A percentile compares a stretch with the other conserved stretches of the same genome.
These are phyloP conservation scores for Lethocerus indicus DNA, from an alignment of 1,140 invertebrate genomes.

Conservation along the genomic window DNA sequence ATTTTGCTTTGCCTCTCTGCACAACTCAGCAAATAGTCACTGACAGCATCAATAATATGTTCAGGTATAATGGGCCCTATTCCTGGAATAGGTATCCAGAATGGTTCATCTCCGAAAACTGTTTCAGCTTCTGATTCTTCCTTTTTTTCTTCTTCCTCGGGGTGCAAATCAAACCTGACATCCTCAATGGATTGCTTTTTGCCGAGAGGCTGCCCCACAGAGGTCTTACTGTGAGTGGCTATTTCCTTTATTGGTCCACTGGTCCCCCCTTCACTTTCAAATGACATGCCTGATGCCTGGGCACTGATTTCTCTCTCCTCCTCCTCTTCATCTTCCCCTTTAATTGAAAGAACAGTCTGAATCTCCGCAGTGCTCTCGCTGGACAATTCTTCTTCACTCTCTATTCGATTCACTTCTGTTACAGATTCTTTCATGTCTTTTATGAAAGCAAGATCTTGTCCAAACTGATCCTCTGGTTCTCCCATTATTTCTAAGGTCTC, in stretches of 20 bases:
- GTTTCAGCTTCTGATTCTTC: background rate
- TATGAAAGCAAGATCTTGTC: too few relatives aligned
- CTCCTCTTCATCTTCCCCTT: background rate
- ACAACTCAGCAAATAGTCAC: constrained; percentile 29
- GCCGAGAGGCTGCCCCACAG: too few relatives aligned
- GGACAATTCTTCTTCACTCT: background rate
- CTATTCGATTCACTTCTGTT: background rate
- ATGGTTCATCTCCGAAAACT: background rate
- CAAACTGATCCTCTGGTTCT: too few relatives aligned
- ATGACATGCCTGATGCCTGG: too few relatives aligned
- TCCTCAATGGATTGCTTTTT: too few relatives aligned
- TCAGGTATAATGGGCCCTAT: constrained; percentile 31
- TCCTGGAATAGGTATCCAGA: constrained; percentile 26
- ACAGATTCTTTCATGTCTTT: background rate
- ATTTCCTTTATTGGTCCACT: too few relatives aligned
- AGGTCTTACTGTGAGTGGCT: too few relatives aligned
- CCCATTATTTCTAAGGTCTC: too few relatives aligned
- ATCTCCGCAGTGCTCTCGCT: background rate
- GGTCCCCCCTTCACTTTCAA: too few relatives aligned
- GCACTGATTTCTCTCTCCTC: too few relatives aligned
- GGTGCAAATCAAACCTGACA: too few relatives aligned
- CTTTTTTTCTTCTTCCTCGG: background rate
- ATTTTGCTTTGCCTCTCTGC: constrained; percentile 31
- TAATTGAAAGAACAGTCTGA: background rate
- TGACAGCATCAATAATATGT: constrained; percentile 16